Base-by-base conservation (phyloP, 2,113 vertebrate genomes). In the Mola mola region DNA sequence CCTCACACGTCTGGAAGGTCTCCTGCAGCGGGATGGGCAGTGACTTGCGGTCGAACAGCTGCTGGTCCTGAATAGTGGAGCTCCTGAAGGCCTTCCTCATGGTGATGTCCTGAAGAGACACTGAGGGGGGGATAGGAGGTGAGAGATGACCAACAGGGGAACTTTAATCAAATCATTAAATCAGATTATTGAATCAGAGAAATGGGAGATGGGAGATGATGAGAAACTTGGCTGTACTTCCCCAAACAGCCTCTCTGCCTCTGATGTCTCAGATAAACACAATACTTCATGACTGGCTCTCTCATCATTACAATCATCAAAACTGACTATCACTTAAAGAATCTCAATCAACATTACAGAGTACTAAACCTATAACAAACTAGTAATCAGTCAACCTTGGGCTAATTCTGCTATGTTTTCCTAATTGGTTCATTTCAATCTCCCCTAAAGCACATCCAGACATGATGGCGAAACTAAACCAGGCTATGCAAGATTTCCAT, bases 21-120 rank as follows among this genome's bases (percentile, higher is more conserved):
- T 99, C 97, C 87, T 96, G 94, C 87, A 99, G 83, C 0, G 97
- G 97, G 84, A 98, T 90, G 33, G 97, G 97, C 77, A 99, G 90
- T 24, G 95, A 96, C 81, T 88, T 93, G 53, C 97, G 95, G 71
- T 98, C 94, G 47, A 99, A 98, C 65, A 99, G 91, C 89, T 99
- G 96, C 28, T 99, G 97, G 88, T 99, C 97, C 85, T 99, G 97
- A 88, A 93, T 92, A 11, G 95, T 98, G 51, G 95, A 99, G 78
- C 97, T 99, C 83, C 95, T 93, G 89, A 99, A 99, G 13, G 97
- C 97, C 88, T 99, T 99, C 79, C 96, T 94, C 96, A 99, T 98
- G 15, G 96, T 99, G 65, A 98, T 99, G 89, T 98, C 97, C 91
- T 98, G 97, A 69, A 98, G 90, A 58, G 96, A 99, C 77, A 98